Conservation (phyloP, 1,140 invertebrate species). For the Neodiprion fabricii region DNA sequence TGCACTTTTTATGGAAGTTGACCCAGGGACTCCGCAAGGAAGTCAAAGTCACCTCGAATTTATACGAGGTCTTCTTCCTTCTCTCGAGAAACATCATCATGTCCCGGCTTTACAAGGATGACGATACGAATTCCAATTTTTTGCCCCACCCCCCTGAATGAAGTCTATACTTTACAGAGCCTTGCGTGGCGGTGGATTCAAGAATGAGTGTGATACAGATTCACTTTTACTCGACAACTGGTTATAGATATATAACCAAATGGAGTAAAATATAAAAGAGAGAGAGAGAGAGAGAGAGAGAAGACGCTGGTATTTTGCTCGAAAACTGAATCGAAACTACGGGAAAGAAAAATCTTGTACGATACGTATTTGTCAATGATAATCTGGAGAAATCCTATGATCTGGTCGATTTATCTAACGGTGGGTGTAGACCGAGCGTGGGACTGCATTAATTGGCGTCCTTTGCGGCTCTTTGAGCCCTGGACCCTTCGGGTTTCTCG, state of each 20-base stretch:
- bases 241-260: neutral
- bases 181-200: neutral
- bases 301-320: too few relatives aligned
- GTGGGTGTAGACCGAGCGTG: neutral
- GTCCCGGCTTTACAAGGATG: neutral
- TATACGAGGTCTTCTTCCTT: neutral
- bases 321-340: too few relatives aligned
- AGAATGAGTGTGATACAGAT: neutral
- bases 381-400: neutral
- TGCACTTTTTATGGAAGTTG: neutral
- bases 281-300: neutral
- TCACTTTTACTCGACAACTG: neutral
- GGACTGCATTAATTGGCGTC: slow-evolving; percentile 3
- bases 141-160: neutral
- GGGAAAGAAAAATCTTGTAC: too few relatives aligned
- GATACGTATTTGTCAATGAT: too few relatives aligned
- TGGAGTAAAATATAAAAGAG: neutral
- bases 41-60: slow-evolving; percentile 1
- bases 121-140: slow-evolving; percentile 4
- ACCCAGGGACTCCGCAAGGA: neutral
- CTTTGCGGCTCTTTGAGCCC: neutral
- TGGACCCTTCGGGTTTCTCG: neutral
- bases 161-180: neutral
- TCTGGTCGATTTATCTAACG: neutral
- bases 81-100: too few relatives aligned